Evolutionary conservation across 2,113 vertebrate genomes (phyloP).

Genomic region (Corynorhinus townsendii): DNA sequence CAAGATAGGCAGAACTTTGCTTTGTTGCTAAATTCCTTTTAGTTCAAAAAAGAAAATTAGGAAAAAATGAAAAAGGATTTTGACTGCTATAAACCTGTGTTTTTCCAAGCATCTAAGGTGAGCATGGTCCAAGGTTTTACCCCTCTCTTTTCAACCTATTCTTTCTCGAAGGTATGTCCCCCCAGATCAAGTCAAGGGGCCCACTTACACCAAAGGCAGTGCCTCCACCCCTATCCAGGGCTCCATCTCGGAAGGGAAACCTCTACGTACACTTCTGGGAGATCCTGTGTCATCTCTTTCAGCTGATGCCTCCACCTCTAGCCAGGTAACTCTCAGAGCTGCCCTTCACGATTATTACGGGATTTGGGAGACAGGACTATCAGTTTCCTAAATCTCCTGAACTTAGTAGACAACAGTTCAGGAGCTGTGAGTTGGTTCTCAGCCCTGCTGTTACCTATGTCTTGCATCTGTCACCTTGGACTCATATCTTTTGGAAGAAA

Average conservation of each 20-base stretch:
- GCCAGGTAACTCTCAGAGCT: constrained; percentile 73
- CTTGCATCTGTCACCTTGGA: background rate
- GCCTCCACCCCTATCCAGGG: constrained; percentile 64
- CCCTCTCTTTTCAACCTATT: constrained; percentile 14
- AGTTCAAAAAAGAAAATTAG: background rate
- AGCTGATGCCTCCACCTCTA: constrained; percentile 65
- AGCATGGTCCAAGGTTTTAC: background rate
- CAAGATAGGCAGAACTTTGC: background rate
- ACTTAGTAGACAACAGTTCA: background rate
- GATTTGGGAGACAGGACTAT: background rate
- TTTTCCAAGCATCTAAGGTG: background rate
- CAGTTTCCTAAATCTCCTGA: background rate
- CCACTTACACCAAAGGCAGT: constrained; percentile 76
- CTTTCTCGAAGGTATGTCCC: constrained; percentile 86
- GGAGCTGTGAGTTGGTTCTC: background rate
- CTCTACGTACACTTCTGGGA: constrained; percentile 77
- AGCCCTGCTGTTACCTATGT: background rate
- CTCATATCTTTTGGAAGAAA: constrained; percentile 11
- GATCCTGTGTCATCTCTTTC: constrained; percentile 60
- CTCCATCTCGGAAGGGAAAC: constrained; percentile 80
- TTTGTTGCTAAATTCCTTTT: background rate
- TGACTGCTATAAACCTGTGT: background rate
- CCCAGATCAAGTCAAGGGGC: constrained; percentile 83
- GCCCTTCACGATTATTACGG: background rate
- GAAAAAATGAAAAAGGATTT: background rate